phyloP scores from a whole-genome alignment of 2,797 vertebrate genomes.

The Sternotherus odoratus region DNA sequence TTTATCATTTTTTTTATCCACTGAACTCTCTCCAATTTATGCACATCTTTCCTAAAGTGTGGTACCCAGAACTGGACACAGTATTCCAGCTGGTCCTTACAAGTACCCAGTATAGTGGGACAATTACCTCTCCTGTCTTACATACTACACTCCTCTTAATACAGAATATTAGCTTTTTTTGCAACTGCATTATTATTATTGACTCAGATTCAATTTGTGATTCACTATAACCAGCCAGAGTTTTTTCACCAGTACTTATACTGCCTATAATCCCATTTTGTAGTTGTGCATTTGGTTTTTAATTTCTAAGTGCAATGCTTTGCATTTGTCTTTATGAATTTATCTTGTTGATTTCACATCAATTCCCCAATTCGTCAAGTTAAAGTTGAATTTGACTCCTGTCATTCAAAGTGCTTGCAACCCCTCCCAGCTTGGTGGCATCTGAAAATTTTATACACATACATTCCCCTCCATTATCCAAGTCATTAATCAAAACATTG shows the following conservation, averaged over 20 bases:
- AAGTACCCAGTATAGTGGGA: neutral
- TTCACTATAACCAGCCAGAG: neutral
- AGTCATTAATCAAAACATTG: neutral
- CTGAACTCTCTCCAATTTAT: neutral
- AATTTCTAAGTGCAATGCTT: neutral
- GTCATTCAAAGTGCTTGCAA: neutral
- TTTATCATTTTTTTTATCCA: neutral
- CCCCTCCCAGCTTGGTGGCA: neutral
- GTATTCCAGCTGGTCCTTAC: neutral
- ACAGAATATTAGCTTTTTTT: neutral
- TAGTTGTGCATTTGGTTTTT: neutral
- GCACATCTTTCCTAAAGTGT: neutral
- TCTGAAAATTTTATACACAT: neutral
- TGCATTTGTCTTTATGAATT: neutral
- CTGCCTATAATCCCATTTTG: neutral
- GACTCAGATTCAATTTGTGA: neutral
- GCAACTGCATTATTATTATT: neutral
- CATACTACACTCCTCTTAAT: neutral
- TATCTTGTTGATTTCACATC: neutral
- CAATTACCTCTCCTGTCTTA: neutral
- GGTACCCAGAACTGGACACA: neutral
- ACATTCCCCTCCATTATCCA: neutral
- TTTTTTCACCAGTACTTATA: neutral
- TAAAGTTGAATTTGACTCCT: neutral
- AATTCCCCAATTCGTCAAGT: neutral